phyloP scores from a whole-genome alignment of 2,113 vertebrate species.

The Limnothrissa miodon region DNA sequence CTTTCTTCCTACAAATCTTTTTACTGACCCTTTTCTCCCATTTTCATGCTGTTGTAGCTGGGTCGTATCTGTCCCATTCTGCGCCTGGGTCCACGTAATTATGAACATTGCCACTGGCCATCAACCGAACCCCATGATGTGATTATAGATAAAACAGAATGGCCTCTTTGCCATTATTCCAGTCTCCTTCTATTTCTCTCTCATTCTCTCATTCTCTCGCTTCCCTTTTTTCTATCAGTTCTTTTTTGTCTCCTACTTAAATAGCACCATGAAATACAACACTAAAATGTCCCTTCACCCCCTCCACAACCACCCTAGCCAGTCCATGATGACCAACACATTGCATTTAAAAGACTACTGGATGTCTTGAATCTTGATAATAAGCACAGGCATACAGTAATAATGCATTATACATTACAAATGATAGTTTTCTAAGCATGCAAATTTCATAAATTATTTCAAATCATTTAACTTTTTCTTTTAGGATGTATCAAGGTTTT shows the following conservation, averaged over 20 bases:
- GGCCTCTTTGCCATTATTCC: conserved; percentile 49
- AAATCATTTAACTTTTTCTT: too few relatives aligned
- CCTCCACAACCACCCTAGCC: too few relatives aligned
- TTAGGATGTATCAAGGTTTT: too few relatives aligned
- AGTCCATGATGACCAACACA: too few relatives aligned
- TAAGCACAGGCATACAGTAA: too few relatives aligned
- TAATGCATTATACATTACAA: too few relatives aligned
- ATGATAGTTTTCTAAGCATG: too few relatives aligned
- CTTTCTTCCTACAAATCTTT: background rate
- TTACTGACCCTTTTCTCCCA: background rate
- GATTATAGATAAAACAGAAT: conserved; percentile 63
- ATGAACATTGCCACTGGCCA: conserved; percentile 56
- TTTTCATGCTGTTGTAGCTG: background rate
- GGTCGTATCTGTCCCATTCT: background rate
- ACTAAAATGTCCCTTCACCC: too few relatives aligned
- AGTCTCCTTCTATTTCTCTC: background rate
- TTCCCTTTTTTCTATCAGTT: background rate
- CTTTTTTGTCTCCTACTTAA: background rate
- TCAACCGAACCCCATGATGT: conserved; percentile 41
- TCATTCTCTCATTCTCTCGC: background rate
- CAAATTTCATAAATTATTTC: too few relatives aligned
- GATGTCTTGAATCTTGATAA: too few relatives aligned
- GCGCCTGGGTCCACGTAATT: conserved; percentile 50
- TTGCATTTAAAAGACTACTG: too few relatives aligned
- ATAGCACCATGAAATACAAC: too few relatives aligned